phyloP scores from a whole-genome alignment of 2,113 vertebrate species.

The Salminus brasiliensis region DNA sequence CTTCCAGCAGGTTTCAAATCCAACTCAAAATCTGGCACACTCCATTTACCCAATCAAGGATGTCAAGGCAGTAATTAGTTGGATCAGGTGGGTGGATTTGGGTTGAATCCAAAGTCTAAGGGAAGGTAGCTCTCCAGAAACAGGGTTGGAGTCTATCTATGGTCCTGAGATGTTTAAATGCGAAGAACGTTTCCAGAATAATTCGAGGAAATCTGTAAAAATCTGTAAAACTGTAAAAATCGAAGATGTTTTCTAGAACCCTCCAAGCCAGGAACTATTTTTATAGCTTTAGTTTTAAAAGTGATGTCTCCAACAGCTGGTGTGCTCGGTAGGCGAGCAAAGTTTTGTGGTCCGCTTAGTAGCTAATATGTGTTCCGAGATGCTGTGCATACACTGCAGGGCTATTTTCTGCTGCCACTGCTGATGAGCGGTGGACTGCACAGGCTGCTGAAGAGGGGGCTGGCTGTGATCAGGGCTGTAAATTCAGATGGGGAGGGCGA shows the following conservation, averaged over 20 bases:
- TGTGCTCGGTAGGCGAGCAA: neutral
- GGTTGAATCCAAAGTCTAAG: too few species aligned
- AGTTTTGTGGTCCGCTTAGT: slow-evolving; percentile 43
- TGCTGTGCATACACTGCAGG: slow-evolving; percentile 27
- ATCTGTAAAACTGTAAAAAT: too few species aligned
- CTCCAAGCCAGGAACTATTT: neutral
- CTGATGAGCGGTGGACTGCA: slow-evolving; percentile 24
- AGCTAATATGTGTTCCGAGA: slow-evolving; percentile 13
- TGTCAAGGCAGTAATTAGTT: too few species aligned
- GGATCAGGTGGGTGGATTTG: too few species aligned
- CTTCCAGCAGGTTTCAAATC: too few species aligned
- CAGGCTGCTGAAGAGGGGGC: slow-evolving; percentile 22
- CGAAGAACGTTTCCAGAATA: too few species aligned
- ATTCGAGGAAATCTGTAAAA: too few species aligned
- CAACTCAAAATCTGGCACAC: too few species aligned
- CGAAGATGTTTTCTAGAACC: neutral
- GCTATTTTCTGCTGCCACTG: slow-evolving; percentile 12
- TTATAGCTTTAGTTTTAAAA: neutral
- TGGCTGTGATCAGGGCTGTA: slow-evolving; percentile 66
- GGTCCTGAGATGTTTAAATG: too few species aligned
- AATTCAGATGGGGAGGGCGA: slow-evolving; percentile 73
- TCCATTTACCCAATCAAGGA: too few species aligned
- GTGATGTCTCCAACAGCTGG: neutral
- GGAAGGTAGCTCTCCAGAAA: too few species aligned
- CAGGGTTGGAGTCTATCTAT: too few species aligned